Evolutionary conservation across 2,888 invertebrate genomes (phyloP).

Genomic region (Stenoptilia bipunctidactyla): DNA sequence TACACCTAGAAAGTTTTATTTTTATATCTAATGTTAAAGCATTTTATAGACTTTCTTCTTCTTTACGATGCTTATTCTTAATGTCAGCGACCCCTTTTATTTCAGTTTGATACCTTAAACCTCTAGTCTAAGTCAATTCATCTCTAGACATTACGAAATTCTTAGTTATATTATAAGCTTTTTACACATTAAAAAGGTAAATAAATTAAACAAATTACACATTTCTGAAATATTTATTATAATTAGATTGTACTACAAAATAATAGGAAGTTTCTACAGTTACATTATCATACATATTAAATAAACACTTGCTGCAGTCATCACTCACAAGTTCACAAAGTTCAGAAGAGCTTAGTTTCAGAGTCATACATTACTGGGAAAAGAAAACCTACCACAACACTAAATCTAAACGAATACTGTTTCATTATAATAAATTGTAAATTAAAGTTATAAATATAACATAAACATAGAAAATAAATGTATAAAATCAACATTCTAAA

Average conservation of each 20-base stretch:
- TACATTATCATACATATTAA: slow-evolving; percentile 64
- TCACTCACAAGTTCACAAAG: slow-evolving; percentile 34
- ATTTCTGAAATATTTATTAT: slow-evolving; percentile 65
- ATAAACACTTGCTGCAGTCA: slow-evolving; percentile 56
- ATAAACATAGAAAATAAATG: background rate
- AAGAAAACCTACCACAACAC: background rate
- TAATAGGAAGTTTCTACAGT: slow-evolving; percentile 71
- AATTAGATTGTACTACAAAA: slow-evolving; percentile 70
- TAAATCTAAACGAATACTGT: background rate
- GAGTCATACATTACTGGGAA: background rate
- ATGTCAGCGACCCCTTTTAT: too few species aligned
- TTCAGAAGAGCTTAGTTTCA: slow-evolving; percentile 5
- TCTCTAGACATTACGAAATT: too few species aligned
- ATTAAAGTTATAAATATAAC: slow-evolving; percentile 3
- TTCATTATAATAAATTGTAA: slow-evolving; percentile 9
- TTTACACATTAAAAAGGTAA: too few species aligned
- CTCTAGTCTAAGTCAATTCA: too few species aligned
- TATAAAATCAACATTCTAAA: slow-evolving; percentile 35
- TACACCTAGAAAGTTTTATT: too few species aligned
- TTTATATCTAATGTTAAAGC: too few species aligned
- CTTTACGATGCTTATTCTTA: too few species aligned
- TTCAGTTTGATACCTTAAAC: too few species aligned
- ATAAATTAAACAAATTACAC: slow-evolving; percentile 18
- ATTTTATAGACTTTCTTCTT: too few species aligned
- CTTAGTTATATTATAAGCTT: too few species aligned